Evolutionary conservation across 2,888 invertebrate genomes (phyloP).

Genomic region (Seira sanloemensis): DNA sequence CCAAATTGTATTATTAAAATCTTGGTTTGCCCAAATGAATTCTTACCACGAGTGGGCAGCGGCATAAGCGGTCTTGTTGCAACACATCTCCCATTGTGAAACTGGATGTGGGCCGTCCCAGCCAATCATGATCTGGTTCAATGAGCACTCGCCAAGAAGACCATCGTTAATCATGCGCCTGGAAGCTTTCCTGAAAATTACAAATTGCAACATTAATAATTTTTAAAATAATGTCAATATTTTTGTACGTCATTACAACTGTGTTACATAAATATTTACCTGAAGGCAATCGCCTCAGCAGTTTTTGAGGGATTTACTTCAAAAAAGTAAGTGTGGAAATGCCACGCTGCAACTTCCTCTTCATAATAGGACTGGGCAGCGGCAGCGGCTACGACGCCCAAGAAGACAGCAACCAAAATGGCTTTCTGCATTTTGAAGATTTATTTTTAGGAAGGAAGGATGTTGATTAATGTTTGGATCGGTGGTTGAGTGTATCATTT

Average conservation of each 20-base stretch:
- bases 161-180: slow-evolving; percentile 48
- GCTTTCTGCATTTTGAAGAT: slow-evolving; percentile 12
- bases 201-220: not conserved
- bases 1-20: no score
- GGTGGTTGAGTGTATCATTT: not conserved
- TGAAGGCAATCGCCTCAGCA: slow-evolving; percentile 39
- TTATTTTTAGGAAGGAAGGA: not conserved
- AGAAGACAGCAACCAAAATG: not conserved
- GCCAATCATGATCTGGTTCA: slow-evolving; percentile 53
- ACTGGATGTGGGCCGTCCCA: slow-evolving; percentile 68
- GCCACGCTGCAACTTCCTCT: slow-evolving; percentile 59
- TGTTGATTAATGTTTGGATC: not conserved
- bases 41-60: slow-evolving; percentile 65
- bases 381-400: slow-evolving; percentile 35
- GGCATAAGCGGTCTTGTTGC: slow-evolving; percentile 69
- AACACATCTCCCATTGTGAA: slow-evolving; percentile 71
- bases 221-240: not conserved
- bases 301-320: slow-evolving; percentile 46
- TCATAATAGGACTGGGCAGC: not conserved
- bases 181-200: slow-evolving; percentile 31
- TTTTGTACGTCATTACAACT: not conserved
- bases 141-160: slow-evolving; percentile 46
- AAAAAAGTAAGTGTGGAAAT: slow-evolving; percentile 57
- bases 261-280: slow-evolving; percentile 6
- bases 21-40: no score